A percentile compares a stretch with the other conserved stretches of the same genome.
These are phyloP conservation scores for Neotoma lepida DNA, from an alignment of 2,113 vertebrate genomes.

Conservation along the genomic window DNA sequence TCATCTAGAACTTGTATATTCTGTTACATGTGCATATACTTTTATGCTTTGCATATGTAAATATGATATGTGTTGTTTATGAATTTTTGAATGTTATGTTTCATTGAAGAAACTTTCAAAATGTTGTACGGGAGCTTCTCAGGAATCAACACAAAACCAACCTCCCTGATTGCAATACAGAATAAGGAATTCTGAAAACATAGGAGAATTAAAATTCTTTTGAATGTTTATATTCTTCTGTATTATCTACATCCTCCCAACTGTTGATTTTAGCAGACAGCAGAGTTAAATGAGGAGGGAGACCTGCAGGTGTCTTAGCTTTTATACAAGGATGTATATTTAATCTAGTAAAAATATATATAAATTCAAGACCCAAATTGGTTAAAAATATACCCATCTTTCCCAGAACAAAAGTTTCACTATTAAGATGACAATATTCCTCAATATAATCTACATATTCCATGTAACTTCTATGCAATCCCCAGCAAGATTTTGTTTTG, in stretches of 20 bases:
- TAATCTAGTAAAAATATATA: background rate
- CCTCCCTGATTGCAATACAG: background rate
- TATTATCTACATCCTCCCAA: background rate
- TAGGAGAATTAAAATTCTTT: background rate
- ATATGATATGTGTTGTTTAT: background rate
- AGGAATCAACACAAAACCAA: background rate
- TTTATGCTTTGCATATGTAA: background rate
- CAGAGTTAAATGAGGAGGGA: background rate
- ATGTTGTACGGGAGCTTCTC: background rate
- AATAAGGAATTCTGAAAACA: background rate
- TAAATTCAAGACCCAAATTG: background rate
- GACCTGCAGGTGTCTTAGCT: background rate
- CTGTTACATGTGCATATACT: background rate
- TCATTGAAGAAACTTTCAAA: background rate
- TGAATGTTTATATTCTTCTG: background rate
- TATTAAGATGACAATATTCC: background rate
- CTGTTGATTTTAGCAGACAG: background rate
- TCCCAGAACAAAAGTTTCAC: background rate
- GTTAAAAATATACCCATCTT: background rate
- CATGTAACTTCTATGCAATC: background rate
- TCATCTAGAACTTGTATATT: background rate
- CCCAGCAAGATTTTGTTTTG: background rate
- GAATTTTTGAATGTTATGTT: background rate
- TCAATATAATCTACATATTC: background rate
- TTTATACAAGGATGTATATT: background rate